Percentiles rank a stretch among this genome's conserved stretches.
Evolutionary conservation across 23 tunicate species (phyloP).

Genomic region (Oikopleura albicans): DNA sequence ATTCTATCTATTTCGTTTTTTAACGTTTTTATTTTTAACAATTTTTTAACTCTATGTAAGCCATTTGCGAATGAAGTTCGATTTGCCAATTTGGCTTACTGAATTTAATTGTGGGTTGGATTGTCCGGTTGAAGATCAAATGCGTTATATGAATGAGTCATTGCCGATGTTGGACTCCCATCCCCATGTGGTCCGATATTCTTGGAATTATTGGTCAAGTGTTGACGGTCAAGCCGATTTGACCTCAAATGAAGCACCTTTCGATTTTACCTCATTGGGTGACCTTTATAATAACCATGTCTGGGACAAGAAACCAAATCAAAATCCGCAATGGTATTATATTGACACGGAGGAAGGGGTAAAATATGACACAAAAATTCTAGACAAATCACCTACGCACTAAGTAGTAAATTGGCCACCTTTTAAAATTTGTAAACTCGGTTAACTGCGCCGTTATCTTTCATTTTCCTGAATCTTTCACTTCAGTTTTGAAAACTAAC

Average conservation of each 20-base stretch:
- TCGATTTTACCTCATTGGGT: neutral
- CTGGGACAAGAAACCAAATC: neutral
- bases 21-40: neutral
- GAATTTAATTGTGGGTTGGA: neutral
- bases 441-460: no score
- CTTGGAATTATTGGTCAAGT: no score
- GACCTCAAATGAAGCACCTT: neutral
- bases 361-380: no score
- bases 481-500: no score
- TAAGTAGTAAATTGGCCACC: no score
- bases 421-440: no score
- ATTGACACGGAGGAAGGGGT: no score
- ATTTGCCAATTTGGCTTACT: neutral
- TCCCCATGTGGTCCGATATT: neutral
- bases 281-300: neutral
- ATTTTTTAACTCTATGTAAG: no score
- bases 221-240: neutral
- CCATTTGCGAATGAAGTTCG: neutral
- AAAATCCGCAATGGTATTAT: neutral
- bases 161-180: neutral
- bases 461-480: no score
- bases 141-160: neutral
- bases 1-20: no score
- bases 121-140: neutral
- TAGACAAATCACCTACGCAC: no score